Conservation (phyloP, 2,888 invertebrate species). For the Ommatoiulus sabulosus region DNA sequence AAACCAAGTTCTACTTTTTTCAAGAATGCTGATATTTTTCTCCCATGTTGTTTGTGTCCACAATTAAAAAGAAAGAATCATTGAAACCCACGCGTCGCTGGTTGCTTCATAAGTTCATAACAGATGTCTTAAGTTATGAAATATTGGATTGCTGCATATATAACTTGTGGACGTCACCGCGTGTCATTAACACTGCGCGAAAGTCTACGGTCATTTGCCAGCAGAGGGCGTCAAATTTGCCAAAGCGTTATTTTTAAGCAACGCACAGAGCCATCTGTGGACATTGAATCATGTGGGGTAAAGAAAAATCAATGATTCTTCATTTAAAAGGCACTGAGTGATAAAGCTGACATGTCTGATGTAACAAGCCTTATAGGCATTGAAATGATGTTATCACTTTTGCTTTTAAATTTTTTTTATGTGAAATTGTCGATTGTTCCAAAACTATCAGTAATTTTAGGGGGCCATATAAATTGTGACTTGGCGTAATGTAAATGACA, state of each 20-base stretch:
- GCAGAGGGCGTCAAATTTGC: neutral
- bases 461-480: neutral
- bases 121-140: neutral
- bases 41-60: neutral
- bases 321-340: neutral
- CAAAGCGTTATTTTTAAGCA: neutral
- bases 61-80: neutral
- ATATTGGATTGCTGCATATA: neutral
- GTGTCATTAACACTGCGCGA: neutral
- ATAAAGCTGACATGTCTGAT: neutral
- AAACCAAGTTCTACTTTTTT: neutral
- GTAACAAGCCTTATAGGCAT: too few species aligned
- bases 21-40: neutral
- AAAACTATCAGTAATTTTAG: conserved; percentile 1
- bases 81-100: neutral
- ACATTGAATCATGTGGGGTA: neutral
- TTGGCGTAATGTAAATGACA: neutral
- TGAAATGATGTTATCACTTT: neutral
- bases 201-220: neutral
- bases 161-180: neutral
- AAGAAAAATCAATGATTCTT: neutral
- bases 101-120: neutral
- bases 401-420: neutral
- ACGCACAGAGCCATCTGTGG: neutral
- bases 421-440: neutral